These are phyloP conservation scores for Drosophila kurseongensis DNA, from an alignment of 1,140 invertebrate species.

Conservation along the genomic window DNA sequence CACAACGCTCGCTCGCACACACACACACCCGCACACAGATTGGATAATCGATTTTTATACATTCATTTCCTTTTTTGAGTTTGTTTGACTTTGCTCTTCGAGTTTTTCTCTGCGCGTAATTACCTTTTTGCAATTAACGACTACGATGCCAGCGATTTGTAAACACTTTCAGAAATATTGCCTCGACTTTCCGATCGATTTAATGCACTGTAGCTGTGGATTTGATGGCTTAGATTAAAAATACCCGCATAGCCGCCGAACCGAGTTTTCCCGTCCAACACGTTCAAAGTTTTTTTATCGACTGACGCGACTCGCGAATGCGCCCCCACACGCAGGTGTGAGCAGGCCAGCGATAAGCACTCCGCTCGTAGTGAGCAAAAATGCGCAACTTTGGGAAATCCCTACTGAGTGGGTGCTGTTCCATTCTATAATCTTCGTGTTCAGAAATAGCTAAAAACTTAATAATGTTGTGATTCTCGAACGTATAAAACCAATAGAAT, in stretches of 20 bases:
- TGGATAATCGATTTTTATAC: conserved; percentile 79
- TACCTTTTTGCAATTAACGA: conserved; percentile 68
- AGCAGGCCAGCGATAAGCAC: background rate
- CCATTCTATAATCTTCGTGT: background rate
- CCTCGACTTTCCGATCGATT: conserved; percentile 56
- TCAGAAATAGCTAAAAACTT: background rate
- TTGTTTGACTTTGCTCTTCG: conserved; percentile 44
- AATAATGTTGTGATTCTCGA: background rate
- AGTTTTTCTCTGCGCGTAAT: conserved; percentile 30
- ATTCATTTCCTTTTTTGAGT: conserved; percentile 45
- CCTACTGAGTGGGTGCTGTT: background rate
- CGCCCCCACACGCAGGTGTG: conserved; percentile 4
- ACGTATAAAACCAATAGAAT: too few species aligned
- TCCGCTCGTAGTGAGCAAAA: background rate
- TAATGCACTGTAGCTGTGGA: conserved; percentile 59
- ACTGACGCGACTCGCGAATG: conserved; percentile 7
- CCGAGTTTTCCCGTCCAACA: conserved; percentile 36
- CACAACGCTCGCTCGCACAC: conserved; percentile 28
- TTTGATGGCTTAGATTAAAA: conserved; percentile 73
- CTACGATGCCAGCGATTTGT: conserved; percentile 55
- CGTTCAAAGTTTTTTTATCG: conserved; percentile 31
- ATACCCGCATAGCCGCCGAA: conserved; percentile 80
- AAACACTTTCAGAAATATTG: conserved; percentile 72
- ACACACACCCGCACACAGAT: conserved; percentile 59
- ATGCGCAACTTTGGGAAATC: background rate